Evolutionary conservation across 2,113 vertebrate species (phyloP).

Genomic region (Datnioides undecimradiatus): DNA sequence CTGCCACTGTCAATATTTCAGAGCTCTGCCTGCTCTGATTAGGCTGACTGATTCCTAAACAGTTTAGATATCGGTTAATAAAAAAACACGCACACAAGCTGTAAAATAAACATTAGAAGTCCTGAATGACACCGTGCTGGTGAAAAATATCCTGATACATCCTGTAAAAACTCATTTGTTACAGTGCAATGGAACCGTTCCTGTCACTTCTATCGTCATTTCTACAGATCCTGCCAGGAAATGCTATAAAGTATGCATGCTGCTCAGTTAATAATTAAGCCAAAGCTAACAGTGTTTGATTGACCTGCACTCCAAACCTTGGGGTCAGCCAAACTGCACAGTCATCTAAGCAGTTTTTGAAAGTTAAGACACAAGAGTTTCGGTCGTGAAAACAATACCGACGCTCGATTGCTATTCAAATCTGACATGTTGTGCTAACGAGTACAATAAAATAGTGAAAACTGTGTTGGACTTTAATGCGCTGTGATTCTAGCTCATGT

Average conservation of each 20-base stretch:
- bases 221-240: conserved; percentile 9
- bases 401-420: conserved; percentile 1
- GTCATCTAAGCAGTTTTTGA: background rate
- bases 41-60: conserved; percentile 40
- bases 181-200: conserved; percentile 20
- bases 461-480: background rate
- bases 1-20: conserved; percentile 58
- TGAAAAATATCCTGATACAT: conserved; percentile 24
- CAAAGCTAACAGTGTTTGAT: conserved; percentile 26
- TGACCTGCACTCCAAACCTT: background rate
- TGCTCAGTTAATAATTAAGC: conserved; percentile 8
- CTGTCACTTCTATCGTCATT: conserved; percentile 15
- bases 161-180: conserved; percentile 33
- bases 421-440: background rate
- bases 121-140: background rate
- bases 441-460: background rate
- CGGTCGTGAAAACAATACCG: background rate
- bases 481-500: background rate
- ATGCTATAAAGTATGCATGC: background rate
- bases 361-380: background rate
- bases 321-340: background rate
- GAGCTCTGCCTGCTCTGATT: conserved; percentile 12
- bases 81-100: conserved; percentile 9
- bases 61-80: conserved; percentile 10
- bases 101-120: conserved; percentile 14